phyloP scores from a whole-genome alignment of 2,797 vertebrate genomes.

The Zonotrichia albicollis region DNA sequence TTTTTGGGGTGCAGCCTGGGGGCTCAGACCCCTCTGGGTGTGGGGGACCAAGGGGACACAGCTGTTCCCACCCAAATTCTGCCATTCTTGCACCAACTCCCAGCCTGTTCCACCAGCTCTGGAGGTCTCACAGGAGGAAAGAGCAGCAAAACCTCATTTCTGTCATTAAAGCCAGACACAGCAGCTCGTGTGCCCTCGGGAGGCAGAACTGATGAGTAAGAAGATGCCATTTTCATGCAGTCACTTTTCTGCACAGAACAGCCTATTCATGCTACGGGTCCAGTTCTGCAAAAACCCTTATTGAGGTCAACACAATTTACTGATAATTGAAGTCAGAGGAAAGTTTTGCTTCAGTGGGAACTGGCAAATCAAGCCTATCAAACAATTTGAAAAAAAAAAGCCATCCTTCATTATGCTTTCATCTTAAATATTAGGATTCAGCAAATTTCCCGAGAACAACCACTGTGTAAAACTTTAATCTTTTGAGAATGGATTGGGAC shows the following conservation, averaged over 20 bases:
- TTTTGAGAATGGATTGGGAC: conserved; percentile 27
- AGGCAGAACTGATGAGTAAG: conserved; percentile 51
- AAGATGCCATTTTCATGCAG: conserved; percentile 41
- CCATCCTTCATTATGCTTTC: conserved; percentile 41
- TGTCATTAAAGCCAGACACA: not conserved
- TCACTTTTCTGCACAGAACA: not conserved
- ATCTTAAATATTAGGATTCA: conserved; percentile 57
- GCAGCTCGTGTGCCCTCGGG: not conserved
- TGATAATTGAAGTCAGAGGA: conserved; percentile 48
- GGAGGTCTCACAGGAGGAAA: not conserved
- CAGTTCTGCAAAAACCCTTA: conserved; percentile 2
- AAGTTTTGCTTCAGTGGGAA: conserved; percentile 54
- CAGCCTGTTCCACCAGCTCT: accelerated
- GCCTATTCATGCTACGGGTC: not conserved
- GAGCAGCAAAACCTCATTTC: not conserved
- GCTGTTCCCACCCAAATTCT: not conserved
- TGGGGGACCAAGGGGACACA: accelerated
- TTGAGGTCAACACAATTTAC: conserved; percentile 59
- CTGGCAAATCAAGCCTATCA: conserved; percentile 42
- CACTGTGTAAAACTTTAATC: conserved; percentile 63
- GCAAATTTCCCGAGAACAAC: conserved; percentile 44
- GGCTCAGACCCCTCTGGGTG: not conserved
- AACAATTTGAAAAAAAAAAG: not conserved
- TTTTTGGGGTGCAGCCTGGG: no score
- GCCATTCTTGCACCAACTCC: not conserved